Base-by-base conservation (phyloP, 2,113 vertebrate species). In the Siniperca knerii region DNA sequence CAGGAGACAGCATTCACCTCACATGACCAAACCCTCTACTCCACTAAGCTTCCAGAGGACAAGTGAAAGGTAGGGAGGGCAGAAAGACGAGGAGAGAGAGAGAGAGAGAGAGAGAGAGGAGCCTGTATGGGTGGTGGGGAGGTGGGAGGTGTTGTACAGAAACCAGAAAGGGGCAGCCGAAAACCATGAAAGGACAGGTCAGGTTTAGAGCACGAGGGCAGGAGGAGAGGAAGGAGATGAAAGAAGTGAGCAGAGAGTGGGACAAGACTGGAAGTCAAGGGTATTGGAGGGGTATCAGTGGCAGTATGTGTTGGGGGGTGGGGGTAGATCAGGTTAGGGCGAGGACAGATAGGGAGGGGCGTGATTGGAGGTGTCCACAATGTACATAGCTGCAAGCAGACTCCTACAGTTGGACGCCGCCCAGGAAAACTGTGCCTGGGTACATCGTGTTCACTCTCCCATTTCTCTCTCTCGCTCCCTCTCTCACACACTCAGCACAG, bases 341-440 rank as follows among this genome's bases (percentile, higher is more conserved):
- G 18, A 58, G 42, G 68, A 67, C 61, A 75, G 69, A 25, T 33
- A 29, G 52, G 54, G 48, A 67, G 61, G 57, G 87, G 76, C 52
- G 70, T 70, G 86, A 91, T 62, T 74, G 78, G 81, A 86, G 92
- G 86, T 84, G 91, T 90, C 90, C 86, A 90, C 67, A 65, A 78
- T 89, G 90, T 57, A 77, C 86, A 92, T 79, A 86, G 72, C 90
- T 90, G 91, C 77, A 83, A 90, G 76, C 87, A 78, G 84, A 86
- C 93, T 85, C 80, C 89, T 70, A 72, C 72, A 85, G 81, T 84
- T 95, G 94, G 94, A 93, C 52, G 1, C 4, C 1, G 15, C 79
- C 94, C 95, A 96, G 93, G 91, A 94, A 95, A 95, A 91, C 87
- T 92, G 87, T 90, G 92, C 83, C 87, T 89, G 88, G 86, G 95